Percentiles rank a stretch among this genome's conserved stretches.
Conservation (phyloP, 2,113 vertebrate species). For the Gnathonemus longibarbis region DNA sequence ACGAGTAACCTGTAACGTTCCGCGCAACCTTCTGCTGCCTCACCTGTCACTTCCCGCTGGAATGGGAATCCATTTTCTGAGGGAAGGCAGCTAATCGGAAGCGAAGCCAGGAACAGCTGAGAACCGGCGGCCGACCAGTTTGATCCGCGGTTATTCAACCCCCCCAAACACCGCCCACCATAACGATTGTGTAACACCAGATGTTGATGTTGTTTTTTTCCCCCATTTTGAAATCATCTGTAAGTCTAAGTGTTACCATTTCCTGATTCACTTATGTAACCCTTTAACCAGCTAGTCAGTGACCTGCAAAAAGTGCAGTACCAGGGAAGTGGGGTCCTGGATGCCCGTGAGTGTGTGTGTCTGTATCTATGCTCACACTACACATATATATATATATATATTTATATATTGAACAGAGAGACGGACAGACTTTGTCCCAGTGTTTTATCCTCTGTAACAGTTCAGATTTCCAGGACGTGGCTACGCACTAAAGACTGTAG, state of each 20-base stretch:
- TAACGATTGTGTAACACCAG: not conserved
- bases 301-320: not conserved
- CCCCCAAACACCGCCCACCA: not conserved
- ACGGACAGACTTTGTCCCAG: not conserved
- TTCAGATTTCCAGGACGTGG: conserved; percentile 44
- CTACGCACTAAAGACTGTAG: conserved; percentile 54
- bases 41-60: conserved; percentile 48
- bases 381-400: too few species aligned
- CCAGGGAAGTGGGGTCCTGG: not conserved
- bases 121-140: not conserved
- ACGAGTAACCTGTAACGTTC: conserved; percentile 56
- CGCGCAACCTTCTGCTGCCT: conserved; percentile 49
- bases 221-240: not conserved
- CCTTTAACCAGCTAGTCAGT: not conserved
- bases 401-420: conserved; percentile 26
- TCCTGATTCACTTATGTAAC: not conserved
- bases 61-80: conserved; percentile 53
- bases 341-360: not conserved
- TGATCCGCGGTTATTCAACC: not conserved
- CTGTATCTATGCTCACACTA: too few species aligned
- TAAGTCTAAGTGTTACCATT: not conserved
- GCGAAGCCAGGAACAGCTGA: not conserved
- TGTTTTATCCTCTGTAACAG: conserved; percentile 36
- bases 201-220: not conserved
- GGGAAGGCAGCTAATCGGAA: conserved; percentile 43